Percentiles rank a stretch among this genome's conserved stretches.
Conservation (phyloP, 2,888 invertebrate species). For the Drosophila eohydei region DNA sequence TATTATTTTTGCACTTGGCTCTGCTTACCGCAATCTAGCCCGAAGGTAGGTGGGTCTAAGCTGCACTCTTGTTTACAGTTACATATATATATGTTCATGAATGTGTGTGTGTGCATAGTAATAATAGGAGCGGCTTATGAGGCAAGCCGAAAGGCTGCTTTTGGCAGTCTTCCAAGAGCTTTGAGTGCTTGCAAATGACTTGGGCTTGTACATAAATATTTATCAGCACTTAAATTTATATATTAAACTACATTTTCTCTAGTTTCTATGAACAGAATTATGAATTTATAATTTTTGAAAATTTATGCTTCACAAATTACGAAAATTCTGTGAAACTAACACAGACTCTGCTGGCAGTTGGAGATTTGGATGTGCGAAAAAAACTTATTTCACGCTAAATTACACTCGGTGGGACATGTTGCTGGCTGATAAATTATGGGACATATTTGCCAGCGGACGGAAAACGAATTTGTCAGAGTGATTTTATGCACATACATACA, state of each 20-base stretch:
- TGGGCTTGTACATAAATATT: background rate
- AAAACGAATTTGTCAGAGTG: conserved; percentile 7
- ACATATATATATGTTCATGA: background rate
- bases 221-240: background rate
- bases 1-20: conserved; percentile 64
- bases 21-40: conserved; percentile 5
- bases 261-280: background rate
- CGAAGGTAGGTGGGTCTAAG: conserved; percentile 6
- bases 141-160: background rate
- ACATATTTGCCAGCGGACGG: background rate
- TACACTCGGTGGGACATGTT: conserved; percentile 8
- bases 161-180: conserved; percentile 40
- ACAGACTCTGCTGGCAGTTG: background rate
- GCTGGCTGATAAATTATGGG: conserved; percentile 14
- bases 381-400: conserved; percentile 28
- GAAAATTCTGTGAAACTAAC: background rate
- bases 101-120: background rate
- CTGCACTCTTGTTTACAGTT: conserved; percentile 6
- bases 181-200: conserved; percentile 24
- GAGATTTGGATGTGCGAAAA: background rate
- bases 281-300: background rate
- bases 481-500: background rate
- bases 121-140: conserved; percentile 4
- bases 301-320: background rate
- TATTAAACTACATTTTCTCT: background rate